Percentiles rank a stretch among this genome's conserved stretches.
Evolutionary conservation across 2,113 vertebrate species (phyloP).

Genomic region (Spermophilus dauricus): DNA sequence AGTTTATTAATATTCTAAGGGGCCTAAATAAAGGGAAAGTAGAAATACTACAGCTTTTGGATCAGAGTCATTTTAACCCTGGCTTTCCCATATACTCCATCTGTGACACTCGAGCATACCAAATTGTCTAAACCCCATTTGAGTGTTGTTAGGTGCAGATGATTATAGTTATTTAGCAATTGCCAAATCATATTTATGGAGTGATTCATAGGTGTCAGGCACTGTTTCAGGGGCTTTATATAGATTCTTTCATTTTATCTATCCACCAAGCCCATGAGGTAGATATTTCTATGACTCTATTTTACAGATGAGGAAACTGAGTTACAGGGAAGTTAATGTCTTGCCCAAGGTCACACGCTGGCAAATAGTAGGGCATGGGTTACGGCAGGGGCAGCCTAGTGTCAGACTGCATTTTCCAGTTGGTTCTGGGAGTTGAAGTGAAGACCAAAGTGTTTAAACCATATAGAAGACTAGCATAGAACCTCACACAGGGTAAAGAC

Average conservation of each 20-base stretch:
- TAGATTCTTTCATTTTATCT: background rate
- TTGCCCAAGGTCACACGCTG: background rate
- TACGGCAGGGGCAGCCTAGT: background rate
- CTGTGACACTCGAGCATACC: background rate
- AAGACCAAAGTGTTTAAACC: background rate
- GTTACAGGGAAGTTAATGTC: background rate
- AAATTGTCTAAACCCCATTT: background rate
- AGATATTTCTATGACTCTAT: conserved; percentile 9
- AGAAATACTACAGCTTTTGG: background rate
- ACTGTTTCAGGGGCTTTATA: background rate
- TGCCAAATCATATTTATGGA: background rate
- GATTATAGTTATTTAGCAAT: background rate
- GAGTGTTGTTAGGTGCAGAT: background rate
- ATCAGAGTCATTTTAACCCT: background rate
- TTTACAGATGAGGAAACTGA: background rate
- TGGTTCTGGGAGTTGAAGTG: background rate
- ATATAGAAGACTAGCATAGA: background rate
- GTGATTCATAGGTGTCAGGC: background rate
- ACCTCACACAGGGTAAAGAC: background rate
- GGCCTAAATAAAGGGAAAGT: background rate
- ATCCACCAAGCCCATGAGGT: background rate
- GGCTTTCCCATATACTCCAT: background rate
- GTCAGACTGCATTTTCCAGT: background rate
- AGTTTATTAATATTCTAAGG: background rate
- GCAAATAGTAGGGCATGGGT: background rate